Evolutionary conservation across 2,888 invertebrate genomes (phyloP).

Genomic region (Ormyrus rosae): DNA sequence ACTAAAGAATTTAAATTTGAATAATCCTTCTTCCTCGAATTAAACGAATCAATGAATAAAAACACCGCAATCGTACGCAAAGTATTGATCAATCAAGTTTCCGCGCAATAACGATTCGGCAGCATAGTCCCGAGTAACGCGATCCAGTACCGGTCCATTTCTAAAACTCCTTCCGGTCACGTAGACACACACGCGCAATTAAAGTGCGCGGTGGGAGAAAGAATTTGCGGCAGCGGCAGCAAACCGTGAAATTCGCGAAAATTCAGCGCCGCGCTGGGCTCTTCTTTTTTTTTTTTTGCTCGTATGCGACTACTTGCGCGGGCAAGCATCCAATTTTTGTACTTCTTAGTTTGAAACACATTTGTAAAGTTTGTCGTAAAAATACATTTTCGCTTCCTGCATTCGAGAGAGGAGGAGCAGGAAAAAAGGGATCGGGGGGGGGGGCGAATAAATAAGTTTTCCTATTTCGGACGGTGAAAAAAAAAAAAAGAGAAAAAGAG

Average conservation of each 20-base stretch:
- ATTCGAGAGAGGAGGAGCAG: slow-evolving; percentile 40
- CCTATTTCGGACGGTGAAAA: slow-evolving; percentile 43
- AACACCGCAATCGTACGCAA: no score
- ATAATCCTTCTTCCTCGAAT: no score
- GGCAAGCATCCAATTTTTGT: slow-evolving; percentile 58
- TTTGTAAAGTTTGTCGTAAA: slow-evolving; percentile 58
- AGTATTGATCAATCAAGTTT: background rate
- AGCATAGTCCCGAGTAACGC: background rate
- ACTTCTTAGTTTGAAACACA: slow-evolving; percentile 57
- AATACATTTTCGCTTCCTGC: slow-evolving; percentile 58
- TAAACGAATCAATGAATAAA: no score
- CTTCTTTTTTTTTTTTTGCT: slow-evolving; percentile 7
- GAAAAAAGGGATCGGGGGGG: slow-evolving; percentile 10
- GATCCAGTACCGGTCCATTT: no score
- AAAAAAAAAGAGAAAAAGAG: slow-evolving; percentile 17
- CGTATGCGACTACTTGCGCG: slow-evolving; percentile 8
- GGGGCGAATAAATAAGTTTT: slow-evolving; percentile 54
- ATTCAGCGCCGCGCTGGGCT: slow-evolving; percentile 27
- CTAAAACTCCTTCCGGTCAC: no score
- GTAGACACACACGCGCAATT: slow-evolving; percentile 14
- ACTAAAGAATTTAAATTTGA: no score
- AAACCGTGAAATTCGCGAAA: slow-evolving; percentile 55
- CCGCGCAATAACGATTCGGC: slow-evolving; percentile 9
- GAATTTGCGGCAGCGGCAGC: slow-evolving; percentile 48
- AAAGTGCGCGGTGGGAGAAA: slow-evolving; percentile 24